Conservation (phyloP, 2,797 vertebrate genomes). For the Champsocephalus gunnari region DNA sequence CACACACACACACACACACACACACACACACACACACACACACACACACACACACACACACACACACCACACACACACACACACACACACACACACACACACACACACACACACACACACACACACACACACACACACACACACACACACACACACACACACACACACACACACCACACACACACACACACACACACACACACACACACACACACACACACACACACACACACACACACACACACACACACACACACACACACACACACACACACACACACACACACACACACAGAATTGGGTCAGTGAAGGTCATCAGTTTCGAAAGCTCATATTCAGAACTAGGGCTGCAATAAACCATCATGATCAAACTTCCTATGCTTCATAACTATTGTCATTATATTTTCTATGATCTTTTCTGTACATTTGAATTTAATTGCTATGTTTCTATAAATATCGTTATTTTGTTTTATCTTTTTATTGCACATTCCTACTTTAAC, state of each 20-base stretch:
- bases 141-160: not conserved
- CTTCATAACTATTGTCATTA: too few species aligned
- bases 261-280: not conserved
- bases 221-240: not conserved
- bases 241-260: not conserved
- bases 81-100: not conserved
- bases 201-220: not conserved
- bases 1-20: not conserved
- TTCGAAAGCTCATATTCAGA: not conserved
- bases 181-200: not conserved
- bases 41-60: not conserved
- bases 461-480: too few species aligned
- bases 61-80: not conserved
- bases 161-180: not conserved
- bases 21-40: not conserved
- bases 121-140: not conserved
- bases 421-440: too few species aligned
- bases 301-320: slow-evolving; percentile 30
- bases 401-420: too few species aligned
- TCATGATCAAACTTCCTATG: too few species aligned
- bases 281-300: not conserved
- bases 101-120: not conserved
- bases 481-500: too few species aligned
- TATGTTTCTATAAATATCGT: too few species aligned
- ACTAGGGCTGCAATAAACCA: not conserved